phyloP scores from a whole-genome alignment of 2,888 invertebrate genomes.

The Papilio protenor region DNA sequence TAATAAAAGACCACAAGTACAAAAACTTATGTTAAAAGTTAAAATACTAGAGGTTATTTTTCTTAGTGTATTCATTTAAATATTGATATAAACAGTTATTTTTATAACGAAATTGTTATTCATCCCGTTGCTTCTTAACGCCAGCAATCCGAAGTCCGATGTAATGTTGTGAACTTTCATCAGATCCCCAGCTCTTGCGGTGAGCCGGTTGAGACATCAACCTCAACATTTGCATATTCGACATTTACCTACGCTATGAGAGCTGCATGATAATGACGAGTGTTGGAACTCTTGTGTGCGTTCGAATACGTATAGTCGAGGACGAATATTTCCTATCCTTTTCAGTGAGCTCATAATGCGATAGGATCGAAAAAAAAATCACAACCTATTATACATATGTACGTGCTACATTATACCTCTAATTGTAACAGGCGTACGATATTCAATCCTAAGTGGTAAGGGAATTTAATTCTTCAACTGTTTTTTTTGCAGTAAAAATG shows the following conservation, averaged over 20 bases:
- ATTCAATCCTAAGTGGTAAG: neutral
- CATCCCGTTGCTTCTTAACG: conserved; percentile 8
- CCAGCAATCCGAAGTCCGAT: conserved; percentile 4
- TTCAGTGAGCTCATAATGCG: neutral
- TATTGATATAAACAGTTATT: conserved; percentile 5
- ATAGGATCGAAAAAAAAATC: neutral
- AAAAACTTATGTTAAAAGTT: neutral
- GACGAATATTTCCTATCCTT: neutral
- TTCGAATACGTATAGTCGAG: conserved; percentile 8
- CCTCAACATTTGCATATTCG: conserved; percentile 44
- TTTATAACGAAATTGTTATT: conserved; percentile 2
- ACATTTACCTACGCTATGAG: conserved; percentile 43
- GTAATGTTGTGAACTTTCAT: conserved; percentile 35
- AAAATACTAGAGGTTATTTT: neutral
- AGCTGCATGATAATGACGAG: conserved; percentile 43
- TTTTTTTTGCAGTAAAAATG: neutral
- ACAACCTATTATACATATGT: no score
- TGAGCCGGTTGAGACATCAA: conserved; percentile 43
- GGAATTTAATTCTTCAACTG: neutral
- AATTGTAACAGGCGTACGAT: neutral
- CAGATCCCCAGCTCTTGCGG: conserved; percentile 31
- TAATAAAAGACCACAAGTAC: no score
- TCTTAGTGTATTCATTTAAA: neutral
- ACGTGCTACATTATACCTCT: neutral
- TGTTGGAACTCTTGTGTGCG: conserved; percentile 35